Base-by-base conservation (phyloP, 1,140 invertebrate genomes). In the Drosophila tani region DNA sequence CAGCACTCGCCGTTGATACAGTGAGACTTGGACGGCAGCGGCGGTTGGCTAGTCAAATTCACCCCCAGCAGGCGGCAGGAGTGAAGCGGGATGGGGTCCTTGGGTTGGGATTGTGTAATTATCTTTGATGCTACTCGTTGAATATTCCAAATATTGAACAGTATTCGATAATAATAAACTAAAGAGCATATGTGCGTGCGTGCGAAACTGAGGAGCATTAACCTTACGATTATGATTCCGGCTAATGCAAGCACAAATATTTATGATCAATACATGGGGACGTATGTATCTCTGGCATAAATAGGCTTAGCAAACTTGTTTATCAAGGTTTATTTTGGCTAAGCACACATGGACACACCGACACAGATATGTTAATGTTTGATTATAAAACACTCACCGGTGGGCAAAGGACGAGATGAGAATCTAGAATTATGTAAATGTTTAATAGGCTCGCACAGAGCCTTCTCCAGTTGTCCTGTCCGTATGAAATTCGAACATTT, bases 1-100 rank as follows among this genome's bases (percentile, higher is more conserved):
- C 95, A 95, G 92, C 95, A 94, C 82, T 95, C 95, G 21, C 95
- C 95, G 7, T 93, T 96, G 76, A 96, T 96, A 81, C 95, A 95
- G 94, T 96, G 91, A 92, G 81, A 75, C 64, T 75, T 81, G 57
- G 65, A 32, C 57, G 32, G 24, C 24, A 47, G 43, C 24, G 68
- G 56, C 51, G 84, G 56, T 62, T 92, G 91, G 91, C 76, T 92
- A 82, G 91, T 92, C 76, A 92, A 92, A 82, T 92, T 92, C 83
- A 84, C 87, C 67, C 82, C 81, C 79, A 80, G 56, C 71, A 76
- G 62, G 15, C 17, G 62, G 17, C 17, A n/a, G 38, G 73, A 66
- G 74, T 87, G 75, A 77, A 47, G 35, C 38, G n/a, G 45, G 57
- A 40, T 45, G 32, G 59, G 46, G 45, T 41, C 27, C n/a, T 62